Percentiles rank a stretch among this genome's conserved stretches.
Evolutionary conservation across 2,113 vertebrate species (phyloP).

Genomic region (Dolichallabes microphthalmus): DNA sequence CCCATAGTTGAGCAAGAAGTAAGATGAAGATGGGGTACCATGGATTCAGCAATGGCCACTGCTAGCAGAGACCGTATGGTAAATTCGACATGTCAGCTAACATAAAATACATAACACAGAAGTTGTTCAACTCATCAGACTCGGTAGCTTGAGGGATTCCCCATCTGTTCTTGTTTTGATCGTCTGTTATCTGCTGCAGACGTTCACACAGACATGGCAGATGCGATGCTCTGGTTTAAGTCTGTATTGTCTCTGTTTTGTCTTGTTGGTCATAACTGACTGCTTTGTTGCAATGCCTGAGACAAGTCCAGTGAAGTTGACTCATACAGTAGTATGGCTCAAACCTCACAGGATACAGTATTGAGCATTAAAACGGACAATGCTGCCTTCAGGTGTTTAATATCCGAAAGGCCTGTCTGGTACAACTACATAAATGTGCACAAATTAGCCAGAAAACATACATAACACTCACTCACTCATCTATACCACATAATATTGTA

Average conservation of each 20-base stretch:
- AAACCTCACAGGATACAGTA: neutral
- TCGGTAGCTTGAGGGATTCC: neutral
- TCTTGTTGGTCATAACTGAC: neutral
- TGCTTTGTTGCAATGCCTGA: too few species aligned
- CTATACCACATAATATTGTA: too few species aligned
- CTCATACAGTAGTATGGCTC: neutral
- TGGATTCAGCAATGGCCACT: too few species aligned
- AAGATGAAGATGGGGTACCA: neutral
- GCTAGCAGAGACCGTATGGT: too few species aligned
- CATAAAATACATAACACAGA: neutral
- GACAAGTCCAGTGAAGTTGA: neutral
- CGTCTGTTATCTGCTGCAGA: neutral
- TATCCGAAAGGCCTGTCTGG: too few species aligned
- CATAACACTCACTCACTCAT: too few species aligned
- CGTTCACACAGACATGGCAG: neutral
- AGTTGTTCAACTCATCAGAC: neutral
- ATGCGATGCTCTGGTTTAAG: neutral
- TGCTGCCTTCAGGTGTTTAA: neutral
- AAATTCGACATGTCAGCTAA: neutral
- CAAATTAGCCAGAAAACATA: too few species aligned
- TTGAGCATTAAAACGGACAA: neutral
- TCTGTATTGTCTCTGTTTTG: neutral
- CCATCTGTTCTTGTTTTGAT: too few species aligned
- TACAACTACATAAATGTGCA: too few species aligned
- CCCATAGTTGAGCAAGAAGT: neutral